phyloP scores from a whole-genome alignment of 2,113 vertebrate genomes.

The Podarcis raffonei region DNA sequence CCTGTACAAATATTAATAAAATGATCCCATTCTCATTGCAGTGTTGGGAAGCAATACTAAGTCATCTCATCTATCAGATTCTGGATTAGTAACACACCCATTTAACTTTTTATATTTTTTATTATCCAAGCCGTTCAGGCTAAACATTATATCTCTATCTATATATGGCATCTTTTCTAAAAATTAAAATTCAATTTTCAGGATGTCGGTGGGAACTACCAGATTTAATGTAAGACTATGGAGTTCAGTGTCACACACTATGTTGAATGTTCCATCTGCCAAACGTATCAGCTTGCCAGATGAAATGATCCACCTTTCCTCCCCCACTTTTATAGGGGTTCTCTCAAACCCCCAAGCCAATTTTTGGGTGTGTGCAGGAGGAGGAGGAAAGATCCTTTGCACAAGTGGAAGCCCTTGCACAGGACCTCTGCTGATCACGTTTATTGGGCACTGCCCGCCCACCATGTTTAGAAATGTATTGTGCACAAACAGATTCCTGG shows the following conservation, averaged over 20 bases:
- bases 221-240: background rate
- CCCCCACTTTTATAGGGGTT: no score
- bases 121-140: background rate
- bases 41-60: background rate
- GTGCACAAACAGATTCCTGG: background rate
- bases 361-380: no score
- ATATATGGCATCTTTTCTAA: background rate
- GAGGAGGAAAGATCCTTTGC: no score
- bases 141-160: background rate
- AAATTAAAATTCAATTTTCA: background rate
- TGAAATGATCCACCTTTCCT: no score
- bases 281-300: no score
- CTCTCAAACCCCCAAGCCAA: no score
- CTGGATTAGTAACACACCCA: background rate
- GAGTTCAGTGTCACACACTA: no score
- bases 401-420: no score
- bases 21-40: background rate
- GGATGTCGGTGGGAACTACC: background rate
- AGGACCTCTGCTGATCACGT: no score
- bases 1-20: background rate
- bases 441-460: background rate
- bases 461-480: background rate
- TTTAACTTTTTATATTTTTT: background rate
- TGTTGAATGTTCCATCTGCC: no score
- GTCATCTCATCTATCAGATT: background rate